A percentile compares a stretch with the other conserved stretches of the same genome.
phyloP scores from a whole-genome alignment of 2,888 invertebrate genomes.

The Gnatocerus cornutus region DNA sequence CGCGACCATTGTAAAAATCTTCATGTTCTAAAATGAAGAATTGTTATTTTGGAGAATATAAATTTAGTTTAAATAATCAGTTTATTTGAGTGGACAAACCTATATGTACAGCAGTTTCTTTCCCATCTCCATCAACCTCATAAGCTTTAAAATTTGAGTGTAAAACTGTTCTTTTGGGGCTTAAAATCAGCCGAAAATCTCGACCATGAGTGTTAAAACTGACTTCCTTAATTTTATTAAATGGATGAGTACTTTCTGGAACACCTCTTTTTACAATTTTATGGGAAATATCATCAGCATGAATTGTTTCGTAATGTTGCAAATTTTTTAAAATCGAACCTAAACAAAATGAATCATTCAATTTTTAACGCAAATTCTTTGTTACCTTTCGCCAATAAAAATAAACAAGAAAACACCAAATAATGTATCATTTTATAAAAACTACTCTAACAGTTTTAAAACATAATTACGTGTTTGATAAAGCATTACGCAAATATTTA shows the following conservation, averaged over 20 bases:
- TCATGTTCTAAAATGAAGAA: constrained; percentile 77
- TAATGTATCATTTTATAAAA: too few species aligned
- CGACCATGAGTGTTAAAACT: constrained; percentile 88
- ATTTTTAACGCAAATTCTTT: too few species aligned
- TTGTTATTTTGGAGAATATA: too few species aligned
- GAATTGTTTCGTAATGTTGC: constrained; percentile 87
- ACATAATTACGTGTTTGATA: too few species aligned
- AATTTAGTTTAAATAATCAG: too few species aligned
- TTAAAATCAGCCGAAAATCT: constrained; percentile 88
- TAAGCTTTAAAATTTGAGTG: constrained; percentile 94
- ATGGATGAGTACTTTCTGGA: constrained; percentile 86
- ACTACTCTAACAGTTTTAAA: too few species aligned
- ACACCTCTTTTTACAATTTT: constrained; percentile 87
- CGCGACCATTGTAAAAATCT: constrained; percentile 89
- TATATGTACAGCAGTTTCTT: constrained; percentile 87
- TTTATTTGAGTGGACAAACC: constrained; percentile 79
- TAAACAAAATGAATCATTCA: constrained; percentile 61
- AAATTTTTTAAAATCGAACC: constrained; percentile 84
- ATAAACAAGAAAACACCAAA: too few species aligned
- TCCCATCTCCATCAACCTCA: constrained; percentile 87
- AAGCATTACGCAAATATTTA: background rate
- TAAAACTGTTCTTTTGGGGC: constrained; percentile 87
- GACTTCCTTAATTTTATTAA: constrained; percentile 90
- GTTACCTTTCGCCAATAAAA: too few species aligned
- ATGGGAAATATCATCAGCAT: constrained; percentile 83